Base-by-base conservation (phyloP, 2,888 invertebrate species). In the Caenorhabditis becei region DNA sequence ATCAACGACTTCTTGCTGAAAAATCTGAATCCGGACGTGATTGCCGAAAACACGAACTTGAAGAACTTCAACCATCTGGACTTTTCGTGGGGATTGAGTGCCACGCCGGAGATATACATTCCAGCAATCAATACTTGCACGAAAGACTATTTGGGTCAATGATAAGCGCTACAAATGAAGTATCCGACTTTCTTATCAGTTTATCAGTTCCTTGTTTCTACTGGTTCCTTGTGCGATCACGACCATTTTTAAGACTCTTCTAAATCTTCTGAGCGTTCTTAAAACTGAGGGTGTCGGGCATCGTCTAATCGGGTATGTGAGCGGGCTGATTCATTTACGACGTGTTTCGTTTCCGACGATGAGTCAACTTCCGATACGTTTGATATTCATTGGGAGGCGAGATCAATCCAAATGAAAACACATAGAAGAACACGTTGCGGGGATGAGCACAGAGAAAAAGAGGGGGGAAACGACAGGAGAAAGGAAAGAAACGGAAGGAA, bases 71-170 rank as follows among this genome's bases (percentile, higher is more conserved):
- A 87, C 49, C 87, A 87, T 66, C 82, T 89, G 32, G 87, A 87
- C 59, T 87, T 85, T 58, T 85, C 84, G 23, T 87, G 87, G 87
- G 87, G 87, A 24, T 58, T 85, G 35, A 77, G 81, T 51, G 87
- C 87, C 0, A 74, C 87, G 16, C 53, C 75, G 1, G 80, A 86
- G 10, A 80, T 87, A 44, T 87, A 87, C 63, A 20, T 65, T 3
- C 83, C 83, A 0, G 82, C 82, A 10, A 65, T 85, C n/a, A 78
- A 83, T 23, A 78, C 83, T 11, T 79, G 72, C 47, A 72, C 72
- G n/a, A 53, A 66, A n/a, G 79, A 79, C 47, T 79, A 79, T 62
- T 32, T 71, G 28, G 26, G 28, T 11, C 28, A n/a, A 54, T 41
- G 10, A 28, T 54, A 18, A 23, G 18, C 3, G 4, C 47, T 47